Percentiles rank a stretch among this genome's conserved stretches.
Evolutionary conservation across 2,888 invertebrate genomes (phyloP).

Genomic region (Amphipoea lucens): DNA sequence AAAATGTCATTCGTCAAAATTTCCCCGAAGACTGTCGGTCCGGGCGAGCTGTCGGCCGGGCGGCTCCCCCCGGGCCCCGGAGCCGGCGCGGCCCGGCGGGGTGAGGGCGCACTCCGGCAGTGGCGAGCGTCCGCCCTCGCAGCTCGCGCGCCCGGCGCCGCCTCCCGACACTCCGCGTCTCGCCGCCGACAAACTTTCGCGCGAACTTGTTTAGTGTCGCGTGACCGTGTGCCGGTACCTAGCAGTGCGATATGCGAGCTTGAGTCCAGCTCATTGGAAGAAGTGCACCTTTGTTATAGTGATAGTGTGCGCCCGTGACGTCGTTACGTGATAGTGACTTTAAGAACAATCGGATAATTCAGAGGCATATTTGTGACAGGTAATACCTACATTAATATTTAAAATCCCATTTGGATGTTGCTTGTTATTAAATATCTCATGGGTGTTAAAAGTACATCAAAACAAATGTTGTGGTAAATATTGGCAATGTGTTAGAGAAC

Average conservation of each 20-base stretch:
- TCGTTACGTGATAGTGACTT: slow-evolving; percentile 42
- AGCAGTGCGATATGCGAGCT: slow-evolving; percentile 3
- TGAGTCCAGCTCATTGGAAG: slow-evolving; percentile 23
- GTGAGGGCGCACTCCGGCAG: slow-evolving; percentile 59
- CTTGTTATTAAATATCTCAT: neutral
- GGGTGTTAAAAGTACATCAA: neutral
- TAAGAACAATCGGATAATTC: neutral
- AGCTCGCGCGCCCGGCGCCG: slow-evolving; percentile 59
- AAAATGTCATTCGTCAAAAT: slow-evolving; percentile 86
- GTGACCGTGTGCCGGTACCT: neutral
- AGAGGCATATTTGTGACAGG: slow-evolving; percentile 39
- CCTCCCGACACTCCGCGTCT: slow-evolving; percentile 50
- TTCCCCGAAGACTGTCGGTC: slow-evolving; percentile 80
- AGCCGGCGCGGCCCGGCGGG: slow-evolving; percentile 36
- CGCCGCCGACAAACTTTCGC: slow-evolving; percentile 58
- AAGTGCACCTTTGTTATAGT: slow-evolving; percentile 49
- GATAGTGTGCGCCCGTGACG: slow-evolving; percentile 45
- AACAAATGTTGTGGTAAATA: neutral
- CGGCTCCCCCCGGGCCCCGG: slow-evolving; percentile 10
- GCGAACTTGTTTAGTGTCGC: slow-evolving; percentile 43
- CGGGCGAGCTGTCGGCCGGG: slow-evolving; percentile 54
- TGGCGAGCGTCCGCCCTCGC: slow-evolving; percentile 57
- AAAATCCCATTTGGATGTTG: neutral
- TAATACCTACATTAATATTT: slow-evolving; percentile 23
- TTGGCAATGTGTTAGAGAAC: neutral